Evolutionary conservation across 1,140 invertebrate species (phyloP), one percentile per base, ranked within the genome.

Genomic region (Neuroterus valhalla): DNA sequence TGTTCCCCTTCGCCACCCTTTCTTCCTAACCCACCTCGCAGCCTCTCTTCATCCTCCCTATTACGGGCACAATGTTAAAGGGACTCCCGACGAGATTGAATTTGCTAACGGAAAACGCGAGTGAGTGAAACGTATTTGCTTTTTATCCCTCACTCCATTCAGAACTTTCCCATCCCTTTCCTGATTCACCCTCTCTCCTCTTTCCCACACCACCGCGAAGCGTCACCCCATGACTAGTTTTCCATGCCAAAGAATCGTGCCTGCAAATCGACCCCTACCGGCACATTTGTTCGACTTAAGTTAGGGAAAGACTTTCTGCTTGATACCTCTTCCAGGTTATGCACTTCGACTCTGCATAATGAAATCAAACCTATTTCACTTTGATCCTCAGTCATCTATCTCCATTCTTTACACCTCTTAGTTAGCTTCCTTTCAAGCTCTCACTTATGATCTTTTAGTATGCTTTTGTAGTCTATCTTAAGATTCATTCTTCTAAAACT

Each of bases 111-210:
- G 86, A 87, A 88, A 88, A 87, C 85, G 86, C 87, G 87, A 87
- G 85, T 85, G 85, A 88, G 85, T 87, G 87, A 88, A 88, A 88
- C 84, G 85, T 88, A 88, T 88, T 89, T 88, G 87, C 88, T 88
- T 89, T 88, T 89, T 88, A 88, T 87, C 82, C 84, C 85, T 85
- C 81, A 83, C 84, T 87, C 82, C 83, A 86, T 87, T 87, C 83
- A 88, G 86, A 81, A 85, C 78, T 85, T 78, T 80, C 78, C 78
- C 79, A 78, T 70, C 68, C 70, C 77, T 70, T 73, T 12, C 78
- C 77, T 80, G 76, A 80, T 76, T 80, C 78, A 50, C 71, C 72
- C 69, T 73, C 70, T 8, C 72, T 70, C 52, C 70, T 70, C 70
- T 74, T 21, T 21, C 50, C 55, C 12, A 1, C 45, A 55, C 67